These are phyloP conservation scores for Chironomus riparius DNA, from an alignment of 2,888 invertebrate genomes.

Conservation along the genomic window DNA sequence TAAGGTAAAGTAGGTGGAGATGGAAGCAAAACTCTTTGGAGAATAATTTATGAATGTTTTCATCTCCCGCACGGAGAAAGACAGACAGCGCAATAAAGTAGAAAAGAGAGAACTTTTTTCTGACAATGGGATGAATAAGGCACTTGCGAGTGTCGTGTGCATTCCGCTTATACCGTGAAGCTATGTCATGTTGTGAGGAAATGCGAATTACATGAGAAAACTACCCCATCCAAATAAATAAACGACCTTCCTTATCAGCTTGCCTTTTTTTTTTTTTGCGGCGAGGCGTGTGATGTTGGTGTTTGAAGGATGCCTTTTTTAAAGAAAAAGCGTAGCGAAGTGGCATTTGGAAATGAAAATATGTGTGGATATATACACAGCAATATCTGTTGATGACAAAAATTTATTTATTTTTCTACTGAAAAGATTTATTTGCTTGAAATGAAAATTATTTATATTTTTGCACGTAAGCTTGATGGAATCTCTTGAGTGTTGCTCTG, in stretches of 20 bases:
- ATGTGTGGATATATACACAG: neutral
- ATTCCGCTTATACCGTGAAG: too few species aligned
- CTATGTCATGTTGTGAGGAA: too few species aligned
- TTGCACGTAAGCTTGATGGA: too few species aligned
- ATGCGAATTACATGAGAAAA: neutral
- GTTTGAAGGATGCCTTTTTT: neutral
- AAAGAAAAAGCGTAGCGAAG: neutral
- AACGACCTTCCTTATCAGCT: neutral
- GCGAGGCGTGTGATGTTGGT: neutral
- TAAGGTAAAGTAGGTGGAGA: neutral
- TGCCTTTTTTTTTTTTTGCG: neutral
- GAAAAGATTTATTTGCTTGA: neutral
- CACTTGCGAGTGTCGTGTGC: too few species aligned
- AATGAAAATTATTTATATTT: neutral
- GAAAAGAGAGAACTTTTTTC: too few species aligned
- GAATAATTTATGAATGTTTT: neutral
- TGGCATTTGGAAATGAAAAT: neutral
- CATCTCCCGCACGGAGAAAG: neutral
- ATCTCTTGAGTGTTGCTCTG: too few species aligned
- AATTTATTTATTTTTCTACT: constrained; percentile 1
- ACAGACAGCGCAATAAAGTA: too few species aligned
- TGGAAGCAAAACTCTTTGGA: neutral
- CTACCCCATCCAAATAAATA: neutral
- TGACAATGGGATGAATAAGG: too few species aligned
- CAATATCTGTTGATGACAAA: constrained; percentile 4